A percentile compares a stretch with the other conserved stretches of the same genome.
Evolutionary conservation across 35 echinoderm and acorn worm genomes (phyloP).

Genomic region (Ptychodera flava): DNA sequence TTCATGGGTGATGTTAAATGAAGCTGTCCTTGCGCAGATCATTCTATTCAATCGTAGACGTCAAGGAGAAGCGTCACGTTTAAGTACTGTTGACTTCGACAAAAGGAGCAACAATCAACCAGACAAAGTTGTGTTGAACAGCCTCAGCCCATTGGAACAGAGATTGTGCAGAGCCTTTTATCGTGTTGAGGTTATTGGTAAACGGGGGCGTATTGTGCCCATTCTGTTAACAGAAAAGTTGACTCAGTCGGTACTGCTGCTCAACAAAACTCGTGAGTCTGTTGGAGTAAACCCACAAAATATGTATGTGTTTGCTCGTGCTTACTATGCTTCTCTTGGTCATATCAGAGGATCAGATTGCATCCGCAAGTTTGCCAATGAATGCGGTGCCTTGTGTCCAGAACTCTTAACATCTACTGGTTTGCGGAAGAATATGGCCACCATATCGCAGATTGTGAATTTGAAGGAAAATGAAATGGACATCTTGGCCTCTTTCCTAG

Average conservation of each 20-base stretch:
- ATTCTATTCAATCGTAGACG: slow-evolving; percentile 54
- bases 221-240: slow-evolving; percentile 49
- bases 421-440: slow-evolving; percentile 49
- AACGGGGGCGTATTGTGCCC: slow-evolving; percentile 50
- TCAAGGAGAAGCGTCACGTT: slow-evolving; percentile 55
- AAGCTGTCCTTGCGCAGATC: slow-evolving; percentile 29
- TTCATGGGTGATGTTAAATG: slow-evolving; percentile 36
- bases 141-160: slow-evolving; percentile 34
- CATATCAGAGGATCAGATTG: slow-evolving; percentile 47
- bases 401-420: slow-evolving; percentile 27
- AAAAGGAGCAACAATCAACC: slow-evolving; percentile 8
- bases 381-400: slow-evolving; percentile 48
- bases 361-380: slow-evolving; percentile 29
- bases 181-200: slow-evolving; percentile 53
- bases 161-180: slow-evolving; percentile 29
- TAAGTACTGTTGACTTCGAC: slow-evolving; percentile 36
- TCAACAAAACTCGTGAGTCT: slow-evolving; percentile 20
- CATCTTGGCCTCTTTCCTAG: slow-evolving; percentile 35
- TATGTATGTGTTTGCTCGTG: slow-evolving; percentile 36
- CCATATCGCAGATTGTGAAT: slow-evolving; percentile 41
- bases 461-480: slow-evolving; percentile 47
- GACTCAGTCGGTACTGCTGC: slow-evolving; percentile 33
- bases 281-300: slow-evolving; percentile 36
- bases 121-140: slow-evolving; percentile 21
- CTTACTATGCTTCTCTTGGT: slow-evolving; percentile 31